Conservation (phyloP, 2,888 invertebrate species). For the Scelioninae gen. 1 region DNA sequence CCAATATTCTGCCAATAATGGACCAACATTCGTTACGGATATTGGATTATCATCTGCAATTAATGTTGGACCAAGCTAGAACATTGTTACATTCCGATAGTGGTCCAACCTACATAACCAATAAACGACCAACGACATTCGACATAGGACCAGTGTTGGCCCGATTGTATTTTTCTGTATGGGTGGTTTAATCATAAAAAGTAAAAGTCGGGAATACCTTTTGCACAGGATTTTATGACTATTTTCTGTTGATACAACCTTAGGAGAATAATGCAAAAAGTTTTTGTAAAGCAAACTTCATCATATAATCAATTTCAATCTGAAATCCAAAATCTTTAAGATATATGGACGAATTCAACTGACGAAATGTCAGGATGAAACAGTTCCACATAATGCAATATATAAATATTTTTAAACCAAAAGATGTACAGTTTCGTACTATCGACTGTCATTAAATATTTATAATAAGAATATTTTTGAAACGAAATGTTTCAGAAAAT, state of each 20-base stretch:
- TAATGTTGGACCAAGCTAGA: no score
- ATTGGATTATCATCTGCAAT: no score
- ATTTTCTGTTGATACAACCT: not conserved
- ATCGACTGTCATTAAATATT: no score
- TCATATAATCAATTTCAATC: conserved; percentile 13
- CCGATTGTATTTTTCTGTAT: no score
- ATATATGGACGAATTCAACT: not conserved
- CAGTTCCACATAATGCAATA: conserved; percentile 1
- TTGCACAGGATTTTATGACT: not conserved
- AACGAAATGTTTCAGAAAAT: no score
- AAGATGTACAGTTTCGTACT: not conserved
- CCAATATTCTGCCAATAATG: no score
- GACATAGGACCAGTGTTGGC: no score
- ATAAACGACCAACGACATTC: no score
- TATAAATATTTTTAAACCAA: conserved; percentile 16
- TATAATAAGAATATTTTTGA: no score
- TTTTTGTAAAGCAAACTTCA: not conserved
- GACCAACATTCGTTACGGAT: no score
- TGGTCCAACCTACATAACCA: no score
- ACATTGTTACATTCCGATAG: no score
- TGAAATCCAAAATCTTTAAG: conserved; percentile 8
- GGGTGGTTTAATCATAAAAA: not conserved
- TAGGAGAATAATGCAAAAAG: not conserved
- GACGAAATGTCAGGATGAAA: conserved; percentile 5
- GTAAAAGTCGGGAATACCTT: not conserved